These are phyloP conservation scores for Molanna angustata DNA, from an alignment of 2,888 invertebrate species.

Conservation along the genomic window DNA sequence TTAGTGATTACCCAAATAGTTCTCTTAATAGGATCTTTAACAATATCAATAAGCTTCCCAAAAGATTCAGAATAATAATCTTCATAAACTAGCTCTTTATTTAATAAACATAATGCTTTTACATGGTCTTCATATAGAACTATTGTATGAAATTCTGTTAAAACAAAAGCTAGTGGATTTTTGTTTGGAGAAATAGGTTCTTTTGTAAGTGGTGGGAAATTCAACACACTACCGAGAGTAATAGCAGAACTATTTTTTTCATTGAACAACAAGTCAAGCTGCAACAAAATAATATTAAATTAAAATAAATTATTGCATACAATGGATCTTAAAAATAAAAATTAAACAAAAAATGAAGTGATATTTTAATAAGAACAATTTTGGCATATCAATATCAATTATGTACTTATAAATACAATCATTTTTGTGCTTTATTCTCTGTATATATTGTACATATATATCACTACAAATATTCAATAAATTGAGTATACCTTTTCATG, in stretches of 20 bases:
- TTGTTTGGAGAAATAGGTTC: constrained; percentile 35
- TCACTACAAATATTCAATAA: too few species aligned
- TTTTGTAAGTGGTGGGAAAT: constrained; percentile 43
- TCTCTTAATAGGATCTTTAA: constrained; percentile 74
- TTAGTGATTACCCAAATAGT: constrained; percentile 87
- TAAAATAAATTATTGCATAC: not conserved
- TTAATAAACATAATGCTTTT: constrained; percentile 80
- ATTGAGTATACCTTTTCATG: constrained; percentile 64
- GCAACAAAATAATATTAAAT: constrained; percentile 33
- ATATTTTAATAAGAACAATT: too few species aligned
- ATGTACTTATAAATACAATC: too few species aligned
- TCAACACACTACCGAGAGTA: constrained; percentile 47
- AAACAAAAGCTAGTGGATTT: constrained; percentile 70
- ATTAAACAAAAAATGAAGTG: too few species aligned
- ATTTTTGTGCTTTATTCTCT: too few species aligned
- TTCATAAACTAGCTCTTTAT: constrained; percentile 82
- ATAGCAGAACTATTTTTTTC: constrained; percentile 52
- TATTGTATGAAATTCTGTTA: constrained; percentile 89
- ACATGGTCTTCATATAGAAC: constrained; percentile 80
- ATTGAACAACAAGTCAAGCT: constrained; percentile 53
- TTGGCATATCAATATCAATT: too few species aligned
- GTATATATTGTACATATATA: too few species aligned
- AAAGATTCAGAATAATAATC: constrained; percentile 78
- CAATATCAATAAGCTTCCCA: constrained; percentile 76
- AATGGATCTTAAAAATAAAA: too few species aligned